Evolutionary conservation across 2,113 vertebrate species (phyloP), one percentile per base, ranked within the genome.

Genomic region (Channa maculata): DNA sequence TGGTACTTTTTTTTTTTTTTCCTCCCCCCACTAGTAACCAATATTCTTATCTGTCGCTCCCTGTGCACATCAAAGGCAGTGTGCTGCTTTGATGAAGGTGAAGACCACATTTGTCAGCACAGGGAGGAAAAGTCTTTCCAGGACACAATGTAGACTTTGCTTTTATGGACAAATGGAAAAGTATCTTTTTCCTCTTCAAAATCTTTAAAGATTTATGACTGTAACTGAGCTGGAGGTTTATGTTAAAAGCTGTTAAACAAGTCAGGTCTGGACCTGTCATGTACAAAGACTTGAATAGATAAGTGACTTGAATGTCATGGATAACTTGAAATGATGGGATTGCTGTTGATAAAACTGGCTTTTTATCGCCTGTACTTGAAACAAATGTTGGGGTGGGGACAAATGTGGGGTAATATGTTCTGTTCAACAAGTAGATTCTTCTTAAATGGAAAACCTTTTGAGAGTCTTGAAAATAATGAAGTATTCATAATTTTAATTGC

Each of bases 21-120:
- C 14, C 15, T 15, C 24, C 49, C 13, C 58, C 38, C 7, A 2
- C 24, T 75, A 75, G 76, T 45, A 75, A 54, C 65, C 8, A 55
- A 66, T 82, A 57, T 75, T 60, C 67, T 85, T 61, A 69, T 72
- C 62, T 0, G 2, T 59, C 34, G 44, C 75, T 5, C 39, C 41
- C 68, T 79, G 79, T 66, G 80, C 81, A 80, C 82, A 72, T 87
- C 76, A 80, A 77, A 88, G 75, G 55, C 36, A 12, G 33, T 0
- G 39, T 8, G 8, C 15, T 1, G 39, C 78, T 79, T 78, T 84
- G 79, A 85, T 75, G 46, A 55, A 83, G 81, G 75, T 80, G 78
- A 80, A 68, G 75, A 77, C 66, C 63, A 70, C 54, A 64, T 69
- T 83, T 80, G 69, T 83, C 72, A 44, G 57, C 71, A 37, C 15